Evolutionary conservation across 2,797 vertebrate genomes (phyloP), one percentile per base, ranked within the genome.

Genomic region (Miichthys miiuy): DNA sequence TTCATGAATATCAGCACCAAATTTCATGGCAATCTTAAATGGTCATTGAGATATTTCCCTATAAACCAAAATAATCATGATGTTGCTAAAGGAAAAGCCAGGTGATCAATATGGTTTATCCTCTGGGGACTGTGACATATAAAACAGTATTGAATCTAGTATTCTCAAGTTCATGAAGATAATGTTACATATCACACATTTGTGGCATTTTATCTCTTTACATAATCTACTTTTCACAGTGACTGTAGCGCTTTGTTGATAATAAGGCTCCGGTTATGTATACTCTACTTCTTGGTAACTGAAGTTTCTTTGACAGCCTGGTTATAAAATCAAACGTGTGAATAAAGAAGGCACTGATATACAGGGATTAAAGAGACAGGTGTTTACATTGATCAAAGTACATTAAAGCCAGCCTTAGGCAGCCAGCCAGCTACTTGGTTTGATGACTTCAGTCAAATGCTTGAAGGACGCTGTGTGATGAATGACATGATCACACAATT

Each of bases 401-500:
- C 50, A 77, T 72, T 44, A 55, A 64, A 54, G 48, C 14, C n/a
- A 46, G 54, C n/a, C 9, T 44, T 0, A 0, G 30, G 63, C 71
- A 56, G 46, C 50, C 42, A 17, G 57, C 23, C 3, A 66, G 70
- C 63, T 54, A 48, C 58, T 68, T n/a, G 5, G 34, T 62, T 81
- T 74, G 21, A 50, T 51, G 51, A 50, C n/a, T 76, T n/a, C n/a
- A 54, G n/a, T 83, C 16, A 58, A 80, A 83, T 3, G 69, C 69
- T 74, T 78, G 76, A 91, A 90, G 84, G 82, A 82, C 68, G 50
- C 27, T 0, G 77, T 48, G 78, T 85, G 85, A 89, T 83, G 60
- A 89, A 88, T 81, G 80, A 83, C 81, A 83, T 62, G 87, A 75
- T 84, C 71, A 63, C 25, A 86, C n/a, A 20, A 80, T 89, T 75